Percentiles rank a stretch among this genome's conserved stretches.
Conservation (phyloP, 92 coral and sea anemone species). For the Porites divaricata region DNA sequence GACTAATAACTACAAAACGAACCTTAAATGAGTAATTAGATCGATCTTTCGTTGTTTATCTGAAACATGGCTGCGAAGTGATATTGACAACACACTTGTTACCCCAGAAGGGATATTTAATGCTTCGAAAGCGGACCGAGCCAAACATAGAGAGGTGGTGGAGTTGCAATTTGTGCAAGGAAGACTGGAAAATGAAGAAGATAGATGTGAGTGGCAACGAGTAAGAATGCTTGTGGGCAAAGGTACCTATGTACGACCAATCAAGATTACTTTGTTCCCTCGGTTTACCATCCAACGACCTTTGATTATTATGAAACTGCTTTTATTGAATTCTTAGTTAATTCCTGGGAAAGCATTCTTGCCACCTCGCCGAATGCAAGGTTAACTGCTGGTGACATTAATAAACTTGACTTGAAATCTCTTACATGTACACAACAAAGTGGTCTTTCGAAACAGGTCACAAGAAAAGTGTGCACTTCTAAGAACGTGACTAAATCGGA, state of each 20-base stretch:
- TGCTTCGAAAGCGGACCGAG: slow-evolving; percentile 28
- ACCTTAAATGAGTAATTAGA: too few relatives aligned
- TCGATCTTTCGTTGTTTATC: too few relatives aligned
- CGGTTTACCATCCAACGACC: background rate
- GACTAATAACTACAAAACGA: too few relatives aligned
- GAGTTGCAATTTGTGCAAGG: slow-evolving; percentile 34
- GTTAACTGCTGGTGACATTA: slow-evolving; percentile 29
- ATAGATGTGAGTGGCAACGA: slow-evolving; percentile 21
- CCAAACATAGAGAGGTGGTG: slow-evolving; percentile 35
- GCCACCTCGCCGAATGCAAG: slow-evolving; percentile 25
- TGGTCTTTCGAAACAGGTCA: slow-evolving; percentile 36
- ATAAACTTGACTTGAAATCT: slow-evolving; percentile 34
- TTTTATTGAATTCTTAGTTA: slow-evolving; percentile 3
- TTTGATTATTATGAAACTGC: too few relatives aligned
- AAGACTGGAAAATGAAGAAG: slow-evolving; percentile 43
- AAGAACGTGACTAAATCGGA: too few relatives aligned
- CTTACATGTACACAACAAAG: slow-evolving; percentile 29
- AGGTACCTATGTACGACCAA: slow-evolving; percentile 43
- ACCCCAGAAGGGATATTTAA: background rate
- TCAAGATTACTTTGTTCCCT: slow-evolving; percentile 46
- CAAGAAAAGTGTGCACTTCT: slow-evolving; percentile 42
- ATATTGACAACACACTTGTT: too few relatives aligned
- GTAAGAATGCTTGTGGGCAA: slow-evolving; percentile 37
- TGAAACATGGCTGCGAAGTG: too few relatives aligned
- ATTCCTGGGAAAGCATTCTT: slow-evolving; percentile 31